phyloP scores from a whole-genome alignment of 2,113 vertebrate genomes.

The Bubo scandiacus region DNA sequence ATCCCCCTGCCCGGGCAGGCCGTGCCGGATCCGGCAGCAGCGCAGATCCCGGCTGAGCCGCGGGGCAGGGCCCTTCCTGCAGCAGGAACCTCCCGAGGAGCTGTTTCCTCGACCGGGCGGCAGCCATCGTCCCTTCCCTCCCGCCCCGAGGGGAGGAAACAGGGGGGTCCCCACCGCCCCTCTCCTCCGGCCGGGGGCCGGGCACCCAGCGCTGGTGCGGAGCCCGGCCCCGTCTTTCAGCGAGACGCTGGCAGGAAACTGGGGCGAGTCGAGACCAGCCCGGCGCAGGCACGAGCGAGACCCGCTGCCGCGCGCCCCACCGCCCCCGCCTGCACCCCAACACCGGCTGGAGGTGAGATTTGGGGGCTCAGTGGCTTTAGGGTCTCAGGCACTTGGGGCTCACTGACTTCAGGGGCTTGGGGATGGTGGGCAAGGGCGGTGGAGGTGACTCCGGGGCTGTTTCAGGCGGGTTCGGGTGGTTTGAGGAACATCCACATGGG shows the following conservation, averaged over 20 bases:
- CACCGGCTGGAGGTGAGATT: not conserved
- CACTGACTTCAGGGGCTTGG: fast-evolving
- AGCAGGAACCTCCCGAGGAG: constrained; percentile 44
- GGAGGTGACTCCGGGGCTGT: not conserved
- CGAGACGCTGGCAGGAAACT: constrained; percentile 24
- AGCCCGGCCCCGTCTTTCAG: not conserved
- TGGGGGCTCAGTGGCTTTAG: not conserved
- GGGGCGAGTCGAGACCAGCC: constrained; percentile 16
- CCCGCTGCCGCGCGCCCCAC: not conserved
- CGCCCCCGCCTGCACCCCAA: not conserved
- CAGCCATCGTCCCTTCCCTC: not conserved
- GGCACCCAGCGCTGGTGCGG: not conserved
- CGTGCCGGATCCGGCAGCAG: not conserved
- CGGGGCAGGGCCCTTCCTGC: constrained; percentile 57
- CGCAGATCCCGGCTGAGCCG: not conserved
- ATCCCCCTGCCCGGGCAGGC: not conserved
- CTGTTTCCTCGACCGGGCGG: constrained; percentile 9
- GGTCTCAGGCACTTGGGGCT: fast-evolving
- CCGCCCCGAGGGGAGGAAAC: not conserved
- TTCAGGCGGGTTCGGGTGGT: not conserved
- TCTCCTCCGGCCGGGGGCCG: not conserved
- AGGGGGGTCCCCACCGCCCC: not conserved
- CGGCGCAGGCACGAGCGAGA: not conserved
- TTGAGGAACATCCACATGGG: fast-evolving
- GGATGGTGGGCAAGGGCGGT: fast-evolving